These are phyloP conservation scores for Clitarchus hookeri DNA, from an alignment of 2,888 invertebrate genomes.

Conservation along the genomic window DNA sequence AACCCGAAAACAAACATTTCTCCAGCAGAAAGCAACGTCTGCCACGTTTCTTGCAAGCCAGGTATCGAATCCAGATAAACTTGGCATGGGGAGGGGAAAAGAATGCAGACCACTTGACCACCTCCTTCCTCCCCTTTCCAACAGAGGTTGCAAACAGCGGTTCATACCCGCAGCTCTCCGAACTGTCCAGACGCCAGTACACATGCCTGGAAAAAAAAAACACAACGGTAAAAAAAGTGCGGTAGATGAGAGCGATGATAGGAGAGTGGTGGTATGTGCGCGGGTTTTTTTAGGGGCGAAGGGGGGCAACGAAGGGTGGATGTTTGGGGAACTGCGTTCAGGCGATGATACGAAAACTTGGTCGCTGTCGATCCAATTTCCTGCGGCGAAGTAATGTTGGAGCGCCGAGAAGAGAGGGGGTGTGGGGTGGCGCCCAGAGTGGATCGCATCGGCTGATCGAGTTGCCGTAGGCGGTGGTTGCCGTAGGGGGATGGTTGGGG, in stretches of 20 bases:
- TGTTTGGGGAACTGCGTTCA: background rate
- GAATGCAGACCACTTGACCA: too few species aligned
- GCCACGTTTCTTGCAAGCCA: too few species aligned
- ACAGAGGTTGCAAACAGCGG: too few species aligned
- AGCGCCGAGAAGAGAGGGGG: background rate
- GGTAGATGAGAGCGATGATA: background rate
- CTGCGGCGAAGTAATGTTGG: background rate
- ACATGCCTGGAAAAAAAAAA: background rate
- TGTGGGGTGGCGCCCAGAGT: background rate
- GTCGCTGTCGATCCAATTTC: slow-evolving; percentile 14
- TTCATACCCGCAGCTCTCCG: too few species aligned
- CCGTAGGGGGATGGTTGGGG: background rate
- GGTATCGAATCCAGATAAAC: too few species aligned
- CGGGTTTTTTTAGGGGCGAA: too few species aligned
- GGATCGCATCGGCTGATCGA: slow-evolving; percentile 1
- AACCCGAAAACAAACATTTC: too few species aligned
- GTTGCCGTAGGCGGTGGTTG: background rate
- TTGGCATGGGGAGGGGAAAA: too few species aligned
- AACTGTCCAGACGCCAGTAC: background rate
- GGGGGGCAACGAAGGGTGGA: too few species aligned
- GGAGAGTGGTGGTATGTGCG: background rate
- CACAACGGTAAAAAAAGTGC: background rate
- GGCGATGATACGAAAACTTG: slow-evolving; percentile 6
- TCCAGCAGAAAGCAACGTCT: too few species aligned
- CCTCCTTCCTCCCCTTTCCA: too few species aligned